Conservation (phyloP, 2,113 vertebrate genomes). For the Pogona vitticeps region DNA sequence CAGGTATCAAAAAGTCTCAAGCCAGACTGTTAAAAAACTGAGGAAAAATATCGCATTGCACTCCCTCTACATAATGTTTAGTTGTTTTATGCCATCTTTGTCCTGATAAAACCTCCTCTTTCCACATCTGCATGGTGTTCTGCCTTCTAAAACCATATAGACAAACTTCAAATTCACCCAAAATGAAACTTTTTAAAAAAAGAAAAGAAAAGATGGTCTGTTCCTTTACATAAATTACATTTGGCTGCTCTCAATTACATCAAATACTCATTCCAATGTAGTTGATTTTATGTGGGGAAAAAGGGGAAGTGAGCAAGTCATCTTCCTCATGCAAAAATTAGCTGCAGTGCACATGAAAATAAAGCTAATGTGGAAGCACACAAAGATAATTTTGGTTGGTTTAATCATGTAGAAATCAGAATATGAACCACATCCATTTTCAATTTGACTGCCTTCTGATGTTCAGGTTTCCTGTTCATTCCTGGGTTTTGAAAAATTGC, state of each 20-base stretch:
- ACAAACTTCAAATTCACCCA: neutral
- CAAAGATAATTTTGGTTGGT: neutral
- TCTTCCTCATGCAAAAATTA: neutral
- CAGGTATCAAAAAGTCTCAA: neutral
- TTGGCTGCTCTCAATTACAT: neutral
- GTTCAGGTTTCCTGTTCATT: neutral
- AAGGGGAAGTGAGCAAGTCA: neutral
- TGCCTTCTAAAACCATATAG: neutral
- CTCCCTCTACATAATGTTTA: neutral
- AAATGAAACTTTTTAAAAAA: neutral
- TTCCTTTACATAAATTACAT: neutral
- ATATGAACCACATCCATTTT: neutral
- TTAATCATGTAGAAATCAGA: neutral
- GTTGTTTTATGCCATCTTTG: too few relatives aligned
- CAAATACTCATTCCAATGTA: neutral
- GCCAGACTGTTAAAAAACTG: neutral
- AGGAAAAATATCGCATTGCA: neutral
- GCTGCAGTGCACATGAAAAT: neutral
- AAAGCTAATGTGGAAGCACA: neutral
- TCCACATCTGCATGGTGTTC: neutral
- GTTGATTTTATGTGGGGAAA: neutral
- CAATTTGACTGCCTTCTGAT: neutral
- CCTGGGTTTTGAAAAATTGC: neutral
- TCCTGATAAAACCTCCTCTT: too few relatives aligned
- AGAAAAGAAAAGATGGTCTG: neutral